phyloP scores from a whole-genome alignment of 1,140 invertebrate species.

The Pantala flavescens region DNA sequence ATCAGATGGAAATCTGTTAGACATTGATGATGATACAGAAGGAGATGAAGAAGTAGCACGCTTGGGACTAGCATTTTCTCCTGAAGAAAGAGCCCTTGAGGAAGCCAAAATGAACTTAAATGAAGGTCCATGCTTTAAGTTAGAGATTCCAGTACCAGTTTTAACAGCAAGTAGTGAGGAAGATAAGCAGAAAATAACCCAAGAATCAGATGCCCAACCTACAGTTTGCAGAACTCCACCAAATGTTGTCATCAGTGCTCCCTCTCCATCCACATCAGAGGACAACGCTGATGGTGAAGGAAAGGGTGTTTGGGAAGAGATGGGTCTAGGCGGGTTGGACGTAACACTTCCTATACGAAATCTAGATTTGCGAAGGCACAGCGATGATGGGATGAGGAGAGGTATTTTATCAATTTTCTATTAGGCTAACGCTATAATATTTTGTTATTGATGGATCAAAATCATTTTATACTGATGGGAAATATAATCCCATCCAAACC shows the following conservation, averaged over 20 bases:
- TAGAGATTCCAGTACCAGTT: background rate
- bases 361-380: background rate
- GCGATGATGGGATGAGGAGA: background rate
- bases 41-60: conserved; percentile 1
- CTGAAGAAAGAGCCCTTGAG: background rate
- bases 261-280: conserved; percentile 21
- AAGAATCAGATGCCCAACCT: background rate
- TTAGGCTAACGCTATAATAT: too few species aligned
- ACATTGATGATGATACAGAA: background rate
- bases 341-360: background rate
- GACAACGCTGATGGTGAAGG: background rate
- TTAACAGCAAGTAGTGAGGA: background rate
- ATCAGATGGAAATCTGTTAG: background rate
- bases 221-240: conserved; percentile 19
- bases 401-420: background rate
- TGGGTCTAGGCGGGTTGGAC: background rate
- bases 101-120: background rate
- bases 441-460: too few species aligned
- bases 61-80: background rate
- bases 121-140: background rate
- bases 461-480: too few species aligned
- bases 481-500: too few species aligned
- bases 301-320: background rate
- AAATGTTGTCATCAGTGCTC: conserved; percentile 25
- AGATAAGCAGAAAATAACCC: background rate